Evolutionary conservation across 1,140 invertebrate genomes (phyloP).

Genomic region (Pentalonia nigronervosa): DNA sequence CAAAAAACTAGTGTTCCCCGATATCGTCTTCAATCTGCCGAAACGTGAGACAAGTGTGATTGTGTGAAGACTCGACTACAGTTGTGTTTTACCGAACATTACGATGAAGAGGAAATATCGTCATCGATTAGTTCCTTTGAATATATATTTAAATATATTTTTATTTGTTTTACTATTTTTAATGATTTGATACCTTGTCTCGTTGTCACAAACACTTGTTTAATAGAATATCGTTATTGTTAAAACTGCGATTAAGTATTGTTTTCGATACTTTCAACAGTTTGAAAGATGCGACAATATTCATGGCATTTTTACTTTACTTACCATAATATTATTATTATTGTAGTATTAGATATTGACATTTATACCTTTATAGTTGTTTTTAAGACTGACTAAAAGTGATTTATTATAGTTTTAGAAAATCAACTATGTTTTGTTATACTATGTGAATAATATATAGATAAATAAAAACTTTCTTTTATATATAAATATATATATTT

Average conservation of each 20-base stretch:
- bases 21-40: neutral
- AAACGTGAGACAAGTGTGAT: neutral
- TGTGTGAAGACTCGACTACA: neutral
- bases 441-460: neutral
- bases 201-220: neutral
- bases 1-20: neutral
- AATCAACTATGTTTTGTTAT: neutral
- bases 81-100: neutral
- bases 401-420: conserved; percentile 35
- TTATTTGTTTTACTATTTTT: neutral
- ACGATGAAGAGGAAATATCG: conserved; percentile 24
- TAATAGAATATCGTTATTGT: neutral
- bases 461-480: neutral
- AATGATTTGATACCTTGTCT: neutral
- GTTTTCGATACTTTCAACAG: neutral
- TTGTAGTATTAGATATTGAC: neutral
- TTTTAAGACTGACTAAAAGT: conserved; percentile 36
- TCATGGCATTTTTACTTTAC: conserved; percentile 38
- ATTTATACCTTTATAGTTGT: conserved; percentile 31
- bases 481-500: neutral
- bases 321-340: conserved; percentile 23
- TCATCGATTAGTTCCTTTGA: conserved; percentile 48
- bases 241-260: conserved; percentile 27
- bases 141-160: neutral
- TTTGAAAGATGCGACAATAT: neutral